phyloP scores from a whole-genome alignment of 2,888 invertebrate genomes.

The Bellardia bayeri region DNA sequence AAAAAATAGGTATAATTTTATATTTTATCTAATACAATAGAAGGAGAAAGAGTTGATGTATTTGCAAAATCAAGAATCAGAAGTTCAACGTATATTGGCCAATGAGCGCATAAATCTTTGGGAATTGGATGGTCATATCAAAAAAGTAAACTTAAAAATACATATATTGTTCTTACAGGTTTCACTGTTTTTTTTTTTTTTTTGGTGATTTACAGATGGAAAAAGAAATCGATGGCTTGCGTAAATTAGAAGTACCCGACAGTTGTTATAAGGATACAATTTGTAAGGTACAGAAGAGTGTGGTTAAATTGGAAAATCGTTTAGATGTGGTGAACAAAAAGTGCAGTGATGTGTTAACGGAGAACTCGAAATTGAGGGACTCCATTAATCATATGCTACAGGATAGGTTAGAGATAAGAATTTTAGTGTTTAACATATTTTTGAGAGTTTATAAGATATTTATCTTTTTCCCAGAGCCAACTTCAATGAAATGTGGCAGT shows the following conservation, averaged over 20 bases:
- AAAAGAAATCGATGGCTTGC: conserved; percentile 81
- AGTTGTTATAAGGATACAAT: conserved; percentile 84
- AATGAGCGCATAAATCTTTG: conserved; percentile 81
- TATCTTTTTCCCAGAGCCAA: conserved; percentile 86
- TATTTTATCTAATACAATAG: conserved; percentile 57
- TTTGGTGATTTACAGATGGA: conserved; percentile 77
- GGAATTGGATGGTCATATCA: conserved; percentile 86
- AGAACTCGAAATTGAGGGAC: conserved; percentile 89
- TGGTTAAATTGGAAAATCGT: conserved; percentile 89
- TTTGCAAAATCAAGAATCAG: conserved; percentile 78
- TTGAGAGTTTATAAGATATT: not conserved
- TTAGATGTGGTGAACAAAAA: conserved; percentile 91
- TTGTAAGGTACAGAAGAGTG: conserved; percentile 84
- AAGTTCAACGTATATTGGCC: conserved; percentile 78
- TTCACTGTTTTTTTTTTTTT: not conserved
- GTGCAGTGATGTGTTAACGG: conserved; percentile 90
- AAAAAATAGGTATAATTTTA: not conserved
- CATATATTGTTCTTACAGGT: not conserved
- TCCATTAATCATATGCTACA: conserved; percentile 93
- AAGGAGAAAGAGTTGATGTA: conserved; percentile 78
- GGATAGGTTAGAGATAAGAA: conserved; percentile 86
- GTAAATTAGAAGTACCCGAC: conserved; percentile 84
- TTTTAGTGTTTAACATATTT: not conserved
- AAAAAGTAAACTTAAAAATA: conserved; percentile 78
- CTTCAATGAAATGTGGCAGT: conserved; percentile 93